Conservation (phyloP, 1,140 invertebrate species). For the Drosophila tristis region DNA sequence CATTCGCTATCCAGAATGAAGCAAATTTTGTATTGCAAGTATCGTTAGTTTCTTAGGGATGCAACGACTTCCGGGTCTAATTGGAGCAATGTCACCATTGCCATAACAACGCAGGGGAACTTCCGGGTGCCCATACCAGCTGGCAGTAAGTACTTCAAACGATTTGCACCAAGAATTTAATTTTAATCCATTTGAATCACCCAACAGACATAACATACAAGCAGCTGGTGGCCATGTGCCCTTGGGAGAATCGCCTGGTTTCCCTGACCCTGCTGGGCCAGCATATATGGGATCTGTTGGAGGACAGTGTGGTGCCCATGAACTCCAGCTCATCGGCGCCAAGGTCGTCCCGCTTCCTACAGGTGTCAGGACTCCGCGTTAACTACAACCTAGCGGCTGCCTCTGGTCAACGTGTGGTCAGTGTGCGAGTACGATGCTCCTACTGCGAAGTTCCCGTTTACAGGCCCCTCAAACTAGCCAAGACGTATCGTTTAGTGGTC, state of each 20-base stretch:
- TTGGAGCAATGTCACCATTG: conserved; percentile 69
- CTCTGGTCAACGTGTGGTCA: conserved; percentile 85
- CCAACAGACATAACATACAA: conserved; percentile 87
- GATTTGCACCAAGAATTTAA: neutral
- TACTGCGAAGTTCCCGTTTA: conserved; percentile 88
- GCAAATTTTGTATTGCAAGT: neutral
- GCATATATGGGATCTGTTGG: conserved; percentile 87
- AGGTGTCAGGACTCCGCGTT: conserved; percentile 85
- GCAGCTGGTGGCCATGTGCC: conserved; percentile 88
- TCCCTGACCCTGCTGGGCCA: conserved; percentile 87
- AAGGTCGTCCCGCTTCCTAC: conserved; percentile 85
- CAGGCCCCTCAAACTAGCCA: conserved; percentile 83
- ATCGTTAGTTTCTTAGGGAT: conserved; percentile 58
- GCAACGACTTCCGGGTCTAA: neutral
- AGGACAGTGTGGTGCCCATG: conserved; percentile 85
- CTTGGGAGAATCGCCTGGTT: conserved; percentile 90
- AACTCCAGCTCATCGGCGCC: conserved; percentile 77
- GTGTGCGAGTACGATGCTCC: conserved; percentile 86
- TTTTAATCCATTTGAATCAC: conserved; percentile 19
- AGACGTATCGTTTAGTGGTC: conserved; percentile 88
- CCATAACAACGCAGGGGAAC: conserved; percentile 63
- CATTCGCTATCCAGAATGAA: neutral
- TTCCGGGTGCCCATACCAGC: conserved; percentile 60
- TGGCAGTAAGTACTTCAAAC: conserved; percentile 46
- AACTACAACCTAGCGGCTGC: conserved; percentile 85